Base-by-base conservation (phyloP, 2,797 vertebrate genomes). In the Xiphophorus birchmanni region DNA sequence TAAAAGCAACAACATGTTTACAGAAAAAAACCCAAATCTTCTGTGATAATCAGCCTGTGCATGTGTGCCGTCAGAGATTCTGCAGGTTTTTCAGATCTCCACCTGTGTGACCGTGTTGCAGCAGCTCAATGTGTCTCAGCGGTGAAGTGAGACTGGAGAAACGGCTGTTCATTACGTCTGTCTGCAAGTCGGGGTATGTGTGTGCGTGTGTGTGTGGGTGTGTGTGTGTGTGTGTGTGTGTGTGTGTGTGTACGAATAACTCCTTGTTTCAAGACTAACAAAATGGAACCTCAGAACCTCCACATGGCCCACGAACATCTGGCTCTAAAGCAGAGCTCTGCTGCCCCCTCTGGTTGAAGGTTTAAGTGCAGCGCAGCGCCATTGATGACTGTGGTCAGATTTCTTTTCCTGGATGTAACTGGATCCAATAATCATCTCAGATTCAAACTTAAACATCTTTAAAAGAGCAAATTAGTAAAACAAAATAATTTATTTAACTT, bases 341-440 rank as follows among this genome's bases (percentile, higher is more conserved):
- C 73, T 80, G 79, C 79, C 79, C 79, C 42, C 79, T 80, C 73
- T 79, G 77, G 77, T 9, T 75, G 35, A 42, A 54, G 18, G 47
- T 7, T 35, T 35, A 21, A 29, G 11, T 12, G 23, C 71, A 80
- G 35, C 10, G 8, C 71, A 9, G 77, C 42, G 26, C 18, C 54
- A 32, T 21, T 15, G 26, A 29, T 15, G 23, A 45, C 5, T 21
- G 35, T 2, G 42, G 26, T 67, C 48, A 71, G 15, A 69, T 18
- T 11, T 40, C 4, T 54, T 11, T 69, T 69, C 21, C 8, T 69
- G 65, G 1, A 54, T 60, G 4, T 35, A 47, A 35, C 21, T 54
- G 35, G 40, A 63, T 29, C 58, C 26, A 52, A 13, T 11, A 23
- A 78, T 42, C 32, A 44, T 26, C 67, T 15, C 23, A 15, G 11